Percentiles rank a stretch among this genome's conserved stretches.
These are phyloP conservation scores for Probaryconus sp. DNA, from an alignment of 1,140 invertebrate genomes.

Conservation along the genomic window DNA sequence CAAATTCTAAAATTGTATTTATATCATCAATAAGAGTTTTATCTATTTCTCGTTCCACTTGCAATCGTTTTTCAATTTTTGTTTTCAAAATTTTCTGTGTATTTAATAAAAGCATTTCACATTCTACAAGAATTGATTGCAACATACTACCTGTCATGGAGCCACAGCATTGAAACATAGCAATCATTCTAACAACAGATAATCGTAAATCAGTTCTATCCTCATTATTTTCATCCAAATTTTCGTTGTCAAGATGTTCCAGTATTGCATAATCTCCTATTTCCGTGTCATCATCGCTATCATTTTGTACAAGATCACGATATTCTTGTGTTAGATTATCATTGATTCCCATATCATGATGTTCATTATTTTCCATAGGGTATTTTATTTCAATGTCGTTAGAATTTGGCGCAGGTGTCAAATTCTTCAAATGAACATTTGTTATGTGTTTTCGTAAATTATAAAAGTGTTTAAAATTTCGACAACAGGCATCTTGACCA, in stretches of 20 bases:
- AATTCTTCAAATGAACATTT: neutral
- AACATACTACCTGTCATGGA: slow-evolving; percentile 22
- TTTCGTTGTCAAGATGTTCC: no score
- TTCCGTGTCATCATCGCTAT: no score
- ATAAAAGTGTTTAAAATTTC: slow-evolving; percentile 11
- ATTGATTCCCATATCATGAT: no score
- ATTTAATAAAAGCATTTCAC: slow-evolving; percentile 19
- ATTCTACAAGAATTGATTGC: slow-evolving; percentile 26
- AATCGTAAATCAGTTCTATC: slow-evolving; percentile 21
- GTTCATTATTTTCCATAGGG: neutral
- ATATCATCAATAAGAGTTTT: slow-evolving; percentile 18
- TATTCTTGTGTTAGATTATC: no score
- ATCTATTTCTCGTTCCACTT: slow-evolving; percentile 10
- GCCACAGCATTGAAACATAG: slow-evolving; percentile 10
- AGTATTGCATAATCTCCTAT: no score
- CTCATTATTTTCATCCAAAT: slow-evolving; percentile 6
- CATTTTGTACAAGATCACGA: no score
- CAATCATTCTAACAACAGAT: slow-evolving; percentile 21
- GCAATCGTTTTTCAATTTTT: slow-evolving; percentile 23
- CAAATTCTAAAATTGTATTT: slow-evolving; percentile 12
- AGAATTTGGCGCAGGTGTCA: neutral
- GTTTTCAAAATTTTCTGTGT: slow-evolving; percentile 6
- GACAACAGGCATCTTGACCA: slow-evolving; percentile 12
- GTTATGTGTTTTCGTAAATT: slow-evolving; percentile 22
- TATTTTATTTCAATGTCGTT: neutral